Evolutionary conservation across 2,888 invertebrate genomes (phyloP).

Genomic region (Lithosia quadra): DNA sequence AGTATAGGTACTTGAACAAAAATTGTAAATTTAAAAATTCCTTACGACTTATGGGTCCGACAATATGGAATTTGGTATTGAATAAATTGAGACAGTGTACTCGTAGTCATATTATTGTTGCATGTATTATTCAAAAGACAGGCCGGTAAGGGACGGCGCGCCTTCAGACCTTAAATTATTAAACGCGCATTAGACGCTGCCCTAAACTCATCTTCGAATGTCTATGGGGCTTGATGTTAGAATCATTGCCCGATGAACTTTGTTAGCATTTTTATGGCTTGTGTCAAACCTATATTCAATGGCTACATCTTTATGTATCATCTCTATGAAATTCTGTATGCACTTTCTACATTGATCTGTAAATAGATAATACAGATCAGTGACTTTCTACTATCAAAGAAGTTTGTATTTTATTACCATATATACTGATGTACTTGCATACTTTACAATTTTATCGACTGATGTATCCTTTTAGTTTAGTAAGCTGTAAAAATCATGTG

Average conservation of each 20-base stretch:
- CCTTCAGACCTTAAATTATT: conserved; percentile 80
- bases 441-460: no score
- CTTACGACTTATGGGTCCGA: conserved; percentile 34
- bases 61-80: conserved; percentile 59
- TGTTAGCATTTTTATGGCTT: conserved; percentile 35
- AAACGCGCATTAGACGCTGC: conserved; percentile 82
- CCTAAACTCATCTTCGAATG: conserved; percentile 74
- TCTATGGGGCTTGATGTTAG: conserved; percentile 68
- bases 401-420: no score
- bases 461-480: no score
- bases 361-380: no score
- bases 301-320: not conserved
- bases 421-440: no score
- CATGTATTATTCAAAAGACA: conserved; percentile 81
- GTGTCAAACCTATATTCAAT: conserved; percentile 17
- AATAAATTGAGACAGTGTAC: conserved; percentile 68
- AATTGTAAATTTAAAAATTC: conserved; percentile 34
- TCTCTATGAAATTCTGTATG: conserved; percentile 16
- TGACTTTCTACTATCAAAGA: no score
- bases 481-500: no score
- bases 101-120: conserved; percentile 78
- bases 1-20: not conserved
- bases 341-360: no score
- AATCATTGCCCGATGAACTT: conserved; percentile 64
- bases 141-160: conserved; percentile 73